Conservation (phyloP, 2,797 vertebrate species). For the Phaenicophaeus curvirostris region DNA sequence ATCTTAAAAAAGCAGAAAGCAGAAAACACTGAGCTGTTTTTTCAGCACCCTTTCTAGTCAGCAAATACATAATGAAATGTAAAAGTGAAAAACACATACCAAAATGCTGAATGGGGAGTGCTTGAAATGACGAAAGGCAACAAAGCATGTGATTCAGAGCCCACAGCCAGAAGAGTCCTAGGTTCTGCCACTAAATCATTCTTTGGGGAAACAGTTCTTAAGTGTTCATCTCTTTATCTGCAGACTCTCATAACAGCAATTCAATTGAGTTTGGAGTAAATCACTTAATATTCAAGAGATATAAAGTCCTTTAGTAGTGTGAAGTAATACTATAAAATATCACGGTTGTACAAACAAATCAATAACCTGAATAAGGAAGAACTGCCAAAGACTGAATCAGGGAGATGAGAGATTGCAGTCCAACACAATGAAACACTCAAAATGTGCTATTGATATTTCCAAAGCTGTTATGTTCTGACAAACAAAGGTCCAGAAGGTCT, state of each 20-base stretch:
- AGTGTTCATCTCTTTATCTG: background rate
- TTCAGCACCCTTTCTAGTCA: background rate
- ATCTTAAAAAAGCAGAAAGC: background rate
- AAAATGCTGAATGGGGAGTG: background rate
- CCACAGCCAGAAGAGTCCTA: background rate
- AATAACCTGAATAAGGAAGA: background rate
- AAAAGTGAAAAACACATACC: background rate
- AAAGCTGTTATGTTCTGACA: background rate
- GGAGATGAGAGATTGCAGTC: background rate
- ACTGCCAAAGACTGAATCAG: background rate
- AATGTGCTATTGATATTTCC: background rate
- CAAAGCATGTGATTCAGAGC: background rate
- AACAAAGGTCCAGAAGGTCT: background rate
- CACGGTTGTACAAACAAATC: background rate
- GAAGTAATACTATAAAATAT: slow-evolving; percentile 24
- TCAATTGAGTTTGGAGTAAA: background rate
- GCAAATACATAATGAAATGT: background rate
- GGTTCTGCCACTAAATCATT: background rate
- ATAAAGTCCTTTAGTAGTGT: background rate
- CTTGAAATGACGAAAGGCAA: background rate
- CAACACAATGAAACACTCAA: background rate
- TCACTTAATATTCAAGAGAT: slow-evolving; percentile 17
- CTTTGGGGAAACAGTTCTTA: background rate
- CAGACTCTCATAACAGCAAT: background rate
- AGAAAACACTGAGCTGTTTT: background rate